phyloP scores from a whole-genome alignment of 2,797 vertebrate genomes.

The Nasua narica region DNA sequence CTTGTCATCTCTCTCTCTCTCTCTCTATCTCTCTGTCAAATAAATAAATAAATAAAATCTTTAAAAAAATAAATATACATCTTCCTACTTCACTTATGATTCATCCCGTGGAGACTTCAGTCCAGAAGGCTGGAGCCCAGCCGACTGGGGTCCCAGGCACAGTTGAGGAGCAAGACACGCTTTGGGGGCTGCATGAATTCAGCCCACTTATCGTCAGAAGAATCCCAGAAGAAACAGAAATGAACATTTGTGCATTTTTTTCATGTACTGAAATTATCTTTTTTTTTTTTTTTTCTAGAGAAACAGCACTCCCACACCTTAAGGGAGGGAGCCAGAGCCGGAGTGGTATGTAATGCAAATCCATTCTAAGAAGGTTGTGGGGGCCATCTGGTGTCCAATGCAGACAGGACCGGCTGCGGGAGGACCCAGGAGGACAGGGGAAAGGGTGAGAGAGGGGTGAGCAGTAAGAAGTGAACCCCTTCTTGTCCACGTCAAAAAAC shows the following conservation, averaged over 20 bases:
- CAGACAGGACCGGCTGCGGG: constrained; percentile 52
- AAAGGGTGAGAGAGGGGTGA: not conserved
- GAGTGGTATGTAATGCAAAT: constrained; percentile 55
- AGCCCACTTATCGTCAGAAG: constrained; percentile 1
- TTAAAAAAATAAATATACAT: too few relatives aligned
- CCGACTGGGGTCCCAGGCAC: not conserved
- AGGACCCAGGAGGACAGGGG: not conserved
- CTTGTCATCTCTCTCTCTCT: too few relatives aligned
- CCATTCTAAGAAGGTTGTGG: constrained; percentile 73
- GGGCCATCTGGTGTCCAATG: constrained; percentile 76
- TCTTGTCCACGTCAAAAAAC: constrained; percentile 3
- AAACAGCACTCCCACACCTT: constrained; percentile 73
- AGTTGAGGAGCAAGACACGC: not conserved
- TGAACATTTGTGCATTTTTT: constrained; percentile 64
- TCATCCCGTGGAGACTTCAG: not conserved
- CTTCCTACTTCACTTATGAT: not conserved
- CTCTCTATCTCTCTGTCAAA: too few relatives aligned
- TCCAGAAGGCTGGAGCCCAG: not conserved
- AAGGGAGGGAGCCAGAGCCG: constrained; percentile 19
- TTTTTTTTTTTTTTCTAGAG: constrained; percentile 29
- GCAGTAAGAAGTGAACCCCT: not conserved
- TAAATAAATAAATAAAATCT: too few relatives aligned
- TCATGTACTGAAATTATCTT: constrained; percentile 54
- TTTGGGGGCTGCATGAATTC: not conserved
- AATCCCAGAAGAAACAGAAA: constrained; percentile 44